phyloP scores from a whole-genome alignment of 2,113 vertebrate genomes.

The Saccopteryx bilineata region DNA sequence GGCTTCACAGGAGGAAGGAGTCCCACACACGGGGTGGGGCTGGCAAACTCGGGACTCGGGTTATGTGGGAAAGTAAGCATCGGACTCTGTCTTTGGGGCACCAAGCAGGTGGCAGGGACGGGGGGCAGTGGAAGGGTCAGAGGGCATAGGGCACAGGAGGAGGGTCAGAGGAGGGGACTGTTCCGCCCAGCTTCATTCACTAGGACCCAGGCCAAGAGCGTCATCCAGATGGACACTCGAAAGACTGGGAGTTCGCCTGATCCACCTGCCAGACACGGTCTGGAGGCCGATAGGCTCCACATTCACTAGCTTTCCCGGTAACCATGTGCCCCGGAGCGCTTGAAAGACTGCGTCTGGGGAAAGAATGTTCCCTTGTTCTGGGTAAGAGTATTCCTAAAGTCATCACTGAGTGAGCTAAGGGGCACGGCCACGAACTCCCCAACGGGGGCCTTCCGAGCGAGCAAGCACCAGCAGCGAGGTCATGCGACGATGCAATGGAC shows the following conservation, averaged over 20 bases:
- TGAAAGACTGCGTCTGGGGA: not conserved
- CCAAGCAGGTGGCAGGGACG: no score
- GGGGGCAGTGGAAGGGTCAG: not conserved
- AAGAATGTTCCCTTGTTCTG: not conserved
- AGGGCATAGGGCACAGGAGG: no score
- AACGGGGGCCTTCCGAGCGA: not conserved
- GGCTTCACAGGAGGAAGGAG: not conserved
- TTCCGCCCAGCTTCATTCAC: not conserved
- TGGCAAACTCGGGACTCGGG: not conserved
- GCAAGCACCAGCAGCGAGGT: not conserved
- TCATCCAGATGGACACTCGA: not conserved
- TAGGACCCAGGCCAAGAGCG: not conserved
- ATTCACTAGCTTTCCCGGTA: not conserved
- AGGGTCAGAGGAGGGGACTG: rapidly evolving
- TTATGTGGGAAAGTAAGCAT: not conserved
- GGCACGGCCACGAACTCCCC: not conserved
- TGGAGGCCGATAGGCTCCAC: not conserved
- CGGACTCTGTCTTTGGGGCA: no score
- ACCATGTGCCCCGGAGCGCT: not conserved
- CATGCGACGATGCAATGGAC: not conserved
- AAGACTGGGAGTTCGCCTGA: not conserved
- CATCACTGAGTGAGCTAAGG: not conserved
- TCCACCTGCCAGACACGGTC: not conserved
- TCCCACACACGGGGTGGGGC: rapidly evolving
- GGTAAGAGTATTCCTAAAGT: not conserved